Evolutionary conservation across 2,797 vertebrate species (phyloP).

Genomic region (Phaenicophaeus curvirostris): DNA sequence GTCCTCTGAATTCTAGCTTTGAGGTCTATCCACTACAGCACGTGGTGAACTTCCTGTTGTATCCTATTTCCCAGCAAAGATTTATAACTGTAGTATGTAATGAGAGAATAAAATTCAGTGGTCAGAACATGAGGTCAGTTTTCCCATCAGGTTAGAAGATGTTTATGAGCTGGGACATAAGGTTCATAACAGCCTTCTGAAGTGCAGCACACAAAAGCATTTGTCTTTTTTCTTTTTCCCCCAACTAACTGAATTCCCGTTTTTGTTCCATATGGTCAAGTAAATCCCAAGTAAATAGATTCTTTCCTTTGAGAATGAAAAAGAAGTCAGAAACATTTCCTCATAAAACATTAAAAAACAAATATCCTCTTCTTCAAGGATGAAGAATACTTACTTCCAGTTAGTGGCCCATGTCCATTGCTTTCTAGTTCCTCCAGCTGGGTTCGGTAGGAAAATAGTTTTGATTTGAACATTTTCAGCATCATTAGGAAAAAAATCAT

Average conservation of each 20-base stretch:
- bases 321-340: background rate
- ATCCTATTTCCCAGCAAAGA: background rate
- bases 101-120: background rate
- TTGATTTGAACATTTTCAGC: background rate
- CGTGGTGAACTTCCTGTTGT: background rate
- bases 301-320: background rate
- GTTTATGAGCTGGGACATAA: background rate
- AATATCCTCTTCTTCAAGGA: background rate
- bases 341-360: background rate
- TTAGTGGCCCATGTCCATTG: background rate
- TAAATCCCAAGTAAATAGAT: background rate
- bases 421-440: background rate
- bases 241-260: background rate
- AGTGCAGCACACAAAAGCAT: background rate
- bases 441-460: background rate
- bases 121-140: background rate
- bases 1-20: background rate
- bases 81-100: background rate
- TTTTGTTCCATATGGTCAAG: background rate
- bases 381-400: background rate
- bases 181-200: background rate
- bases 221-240: background rate
- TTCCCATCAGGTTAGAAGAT: background rate
- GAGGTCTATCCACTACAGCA: background rate
- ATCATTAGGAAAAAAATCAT: background rate